phyloP scores from a whole-genome alignment of 1,140 invertebrate genomes.

The Aphelinus atriplicis region DNA sequence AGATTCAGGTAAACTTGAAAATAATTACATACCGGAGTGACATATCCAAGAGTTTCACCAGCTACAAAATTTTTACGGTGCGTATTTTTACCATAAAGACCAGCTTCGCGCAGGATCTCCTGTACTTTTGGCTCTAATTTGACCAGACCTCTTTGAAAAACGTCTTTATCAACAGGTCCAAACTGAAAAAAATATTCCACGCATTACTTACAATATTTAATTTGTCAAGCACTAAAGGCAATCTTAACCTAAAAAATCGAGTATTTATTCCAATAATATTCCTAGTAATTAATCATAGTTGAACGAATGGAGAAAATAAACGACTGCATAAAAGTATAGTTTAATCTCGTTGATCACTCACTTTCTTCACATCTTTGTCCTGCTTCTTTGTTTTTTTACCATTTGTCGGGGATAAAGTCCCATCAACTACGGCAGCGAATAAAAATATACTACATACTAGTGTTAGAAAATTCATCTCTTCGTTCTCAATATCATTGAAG shows the following conservation, averaged over 20 bases:
- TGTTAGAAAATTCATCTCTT: constrained; percentile 48
- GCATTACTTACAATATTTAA: constrained; percentile 3
- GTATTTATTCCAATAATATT: background rate
- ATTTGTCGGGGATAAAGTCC: constrained; percentile 53
- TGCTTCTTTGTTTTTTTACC: constrained; percentile 49
- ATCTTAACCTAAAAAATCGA: background rate
- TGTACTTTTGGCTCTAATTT: constrained; percentile 71
- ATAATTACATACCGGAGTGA: constrained; percentile 82
- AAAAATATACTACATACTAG: constrained; percentile 42
- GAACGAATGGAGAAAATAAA: background rate
- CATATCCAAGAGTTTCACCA: constrained; percentile 83
- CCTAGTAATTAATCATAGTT: background rate
- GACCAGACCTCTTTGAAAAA: constrained; percentile 77
- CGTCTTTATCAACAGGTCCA: constrained; percentile 74
- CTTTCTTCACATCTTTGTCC: constrained; percentile 49
- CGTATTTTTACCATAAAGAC: constrained; percentile 77
- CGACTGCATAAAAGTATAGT: too few relatives aligned
- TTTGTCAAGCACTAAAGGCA: background rate
- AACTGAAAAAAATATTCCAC: constrained; percentile 49
- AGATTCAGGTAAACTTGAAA: constrained; percentile 3
- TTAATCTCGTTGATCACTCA: constrained; percentile 18
- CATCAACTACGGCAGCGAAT: constrained; percentile 34
- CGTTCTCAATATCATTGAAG: background rate
- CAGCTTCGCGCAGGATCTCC: constrained; percentile 81
- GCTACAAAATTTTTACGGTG: constrained; percentile 71